Evolutionary conservation across 2,113 vertebrate genomes (phyloP).

Genomic region (Hippocampus guttulatus): DNA sequence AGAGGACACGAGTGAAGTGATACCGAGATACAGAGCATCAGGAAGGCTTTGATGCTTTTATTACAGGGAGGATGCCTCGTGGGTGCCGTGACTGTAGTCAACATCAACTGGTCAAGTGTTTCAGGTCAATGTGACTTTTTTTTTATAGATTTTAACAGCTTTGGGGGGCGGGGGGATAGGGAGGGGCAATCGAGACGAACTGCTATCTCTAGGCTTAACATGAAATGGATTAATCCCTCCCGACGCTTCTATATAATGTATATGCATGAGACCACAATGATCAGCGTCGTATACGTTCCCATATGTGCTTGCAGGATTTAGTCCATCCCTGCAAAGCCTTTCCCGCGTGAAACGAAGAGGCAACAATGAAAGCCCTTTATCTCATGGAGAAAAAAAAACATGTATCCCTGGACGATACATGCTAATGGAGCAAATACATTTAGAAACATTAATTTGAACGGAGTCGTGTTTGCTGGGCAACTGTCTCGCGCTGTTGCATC

Average conservation of each 20-base stretch:
- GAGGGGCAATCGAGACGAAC: conserved; percentile 42
- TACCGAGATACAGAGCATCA: conserved; percentile 33
- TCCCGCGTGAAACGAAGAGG: conserved; percentile 46
- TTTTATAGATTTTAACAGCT: neutral
- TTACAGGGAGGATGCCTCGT: conserved; percentile 23
- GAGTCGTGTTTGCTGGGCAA: conserved; percentile 3
- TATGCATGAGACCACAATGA: conserved; percentile 54
- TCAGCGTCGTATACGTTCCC: conserved; percentile 55
- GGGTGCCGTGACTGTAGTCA: conserved; percentile 11
- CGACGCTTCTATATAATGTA: conserved; percentile 24
- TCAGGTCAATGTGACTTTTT: conserved; percentile 5
- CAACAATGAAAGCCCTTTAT: conserved; percentile 56
- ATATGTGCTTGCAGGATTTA: conserved; percentile 55
- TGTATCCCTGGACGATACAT: conserved; percentile 51
- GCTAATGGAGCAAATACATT: conserved; percentile 38
- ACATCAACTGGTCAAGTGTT: neutral
- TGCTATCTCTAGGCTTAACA: conserved; percentile 53
- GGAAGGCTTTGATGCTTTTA: conserved; percentile 19
- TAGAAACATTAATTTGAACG: conserved; percentile 1
- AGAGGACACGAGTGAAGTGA: conserved; percentile 16
- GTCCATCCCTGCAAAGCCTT: conserved; percentile 53
- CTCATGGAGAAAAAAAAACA: conserved; percentile 33
- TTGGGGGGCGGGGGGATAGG: neutral
- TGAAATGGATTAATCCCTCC: conserved; percentile 54
- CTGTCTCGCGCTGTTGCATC: conserved; percentile 1